Evolutionary conservation across 2,797 vertebrate species (phyloP), one percentile per base, ranked within the genome.

Genomic region (Tapirus indicus): DNA sequence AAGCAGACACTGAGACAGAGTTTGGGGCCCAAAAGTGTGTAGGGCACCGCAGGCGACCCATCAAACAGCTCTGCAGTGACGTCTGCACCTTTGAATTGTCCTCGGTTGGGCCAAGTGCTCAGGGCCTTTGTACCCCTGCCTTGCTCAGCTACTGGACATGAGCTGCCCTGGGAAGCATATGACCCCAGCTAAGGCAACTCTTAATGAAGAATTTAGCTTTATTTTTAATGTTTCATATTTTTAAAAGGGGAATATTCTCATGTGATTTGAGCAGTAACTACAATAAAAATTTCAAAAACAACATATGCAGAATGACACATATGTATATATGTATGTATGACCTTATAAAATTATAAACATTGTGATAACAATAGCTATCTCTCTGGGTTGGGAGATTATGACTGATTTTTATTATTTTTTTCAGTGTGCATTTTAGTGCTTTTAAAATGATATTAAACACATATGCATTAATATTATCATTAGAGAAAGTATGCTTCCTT

Each of bases 111-210:
- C 12, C 52, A 41, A 21, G 35, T 89, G 7, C 2, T 5, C 18
- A 11, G 25, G 5, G 1, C 21, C 10, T 74, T 23, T 2, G 11
- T 29, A 47, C 0, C 10, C 5, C 7, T 4, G 10, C 14, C 13
- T 58, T 56, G 12, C 8, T 69, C 6, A 10, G 35, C 32, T 44
- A 54, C 38, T 66, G 12, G n/a, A 13, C 10, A 9, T 2, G 18
- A 6, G 9, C 5, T 58, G 9, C 5, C 6, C 41, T 27, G 58
- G 14, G 20, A 44, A 25, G 2, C 6, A 0, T 5, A 4, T 10
- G 8, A 12, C 10, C 5, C 69, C 41, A 41, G 14, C 32, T 11
- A 16, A 72, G 18, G 32, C 7, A 71, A 47, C 1, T 60, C 0
- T 9, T 74, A 86, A 47, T 2, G 35, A n/a, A 66, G 47, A 85